A percentile compares a stretch with the other conserved stretches of the same genome.
These are phyloP conservation scores for Amphimedon queenslandica DNA, from an alignment of 37 sponge, comb jelly and placozoan species.

Conservation along the genomic window DNA sequence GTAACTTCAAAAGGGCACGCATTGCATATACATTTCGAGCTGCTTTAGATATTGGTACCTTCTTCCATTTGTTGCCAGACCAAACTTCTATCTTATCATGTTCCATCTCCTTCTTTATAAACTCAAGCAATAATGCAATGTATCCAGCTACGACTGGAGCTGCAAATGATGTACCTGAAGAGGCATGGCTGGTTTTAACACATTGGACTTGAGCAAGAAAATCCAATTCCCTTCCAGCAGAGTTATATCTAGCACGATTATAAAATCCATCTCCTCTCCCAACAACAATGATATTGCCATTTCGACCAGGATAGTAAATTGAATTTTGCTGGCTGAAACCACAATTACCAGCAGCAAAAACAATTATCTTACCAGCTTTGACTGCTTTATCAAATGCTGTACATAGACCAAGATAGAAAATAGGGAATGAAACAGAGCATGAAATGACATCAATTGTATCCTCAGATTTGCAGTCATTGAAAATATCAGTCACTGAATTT, in stretches of 20 bases:
- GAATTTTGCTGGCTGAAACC: slow-evolving; percentile 1
- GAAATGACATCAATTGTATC: neutral
- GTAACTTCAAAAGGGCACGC: neutral
- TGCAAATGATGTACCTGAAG: neutral
- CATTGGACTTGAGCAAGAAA: neutral
- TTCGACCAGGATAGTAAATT: slow-evolving; percentile 6
- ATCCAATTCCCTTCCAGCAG: neutral
- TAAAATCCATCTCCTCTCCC: slow-evolving; percentile 1
- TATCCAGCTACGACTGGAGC: neutral
- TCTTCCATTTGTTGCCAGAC: neutral
- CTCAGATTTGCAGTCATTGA: neutral
- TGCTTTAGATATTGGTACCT: neutral
- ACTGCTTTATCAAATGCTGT: neutral
- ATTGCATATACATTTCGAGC: neutral
- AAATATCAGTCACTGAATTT: no score
- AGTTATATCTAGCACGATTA: neutral
- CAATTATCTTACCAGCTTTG: neutral
- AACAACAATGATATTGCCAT: neutral
- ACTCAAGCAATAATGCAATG: neutral
- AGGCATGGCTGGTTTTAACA: no score
- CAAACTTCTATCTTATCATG: neutral
- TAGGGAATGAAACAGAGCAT: neutral
- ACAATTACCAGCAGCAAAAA: slow-evolving; percentile 8
- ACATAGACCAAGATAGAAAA: neutral
- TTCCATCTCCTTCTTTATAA: neutral